These are phyloP conservation scores for Astropecten irregularis DNA, from an alignment of 53 echinoderm and acorn worm genomes.

Conservation along the genomic window DNA sequence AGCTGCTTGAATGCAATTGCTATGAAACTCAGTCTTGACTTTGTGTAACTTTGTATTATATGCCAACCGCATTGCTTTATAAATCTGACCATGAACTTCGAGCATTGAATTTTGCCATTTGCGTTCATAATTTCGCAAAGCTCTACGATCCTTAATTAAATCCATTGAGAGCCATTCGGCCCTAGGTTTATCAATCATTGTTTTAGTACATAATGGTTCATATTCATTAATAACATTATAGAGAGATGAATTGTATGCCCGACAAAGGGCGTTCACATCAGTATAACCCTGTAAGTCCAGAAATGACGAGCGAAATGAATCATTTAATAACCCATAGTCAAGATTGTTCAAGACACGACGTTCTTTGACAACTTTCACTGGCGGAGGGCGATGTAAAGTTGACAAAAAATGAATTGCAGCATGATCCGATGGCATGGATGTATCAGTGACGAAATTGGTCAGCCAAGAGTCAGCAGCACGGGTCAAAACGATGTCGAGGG, in stretches of 20 bases:
- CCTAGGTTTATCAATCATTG: neutral
- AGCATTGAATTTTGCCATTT: constrained; percentile 1
- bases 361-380: neutral
- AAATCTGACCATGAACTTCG: constrained; percentile 11
- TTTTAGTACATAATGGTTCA: neutral
- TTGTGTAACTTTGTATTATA: neutral
- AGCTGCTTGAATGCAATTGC: constrained; percentile 2
- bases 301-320: neutral
- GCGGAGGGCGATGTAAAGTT: constrained; percentile 19
- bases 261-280: neutral
- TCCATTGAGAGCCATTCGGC: constrained; percentile 1
- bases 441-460: constrained; percentile 4
- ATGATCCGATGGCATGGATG: constrained; percentile 33
- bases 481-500: no score
- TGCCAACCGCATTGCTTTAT: neutral
- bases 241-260: neutral
- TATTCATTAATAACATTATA: neutral
- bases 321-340: neutral
- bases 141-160: neutral
- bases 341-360: neutral
- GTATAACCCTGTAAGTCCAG: neutral
- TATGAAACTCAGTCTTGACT: neutral
- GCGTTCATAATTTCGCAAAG: neutral
- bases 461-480: no score
- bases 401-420: constrained; percentile 25